These are phyloP conservation scores for Dorcus parallelipipedus DNA, from an alignment of 2,888 invertebrate genomes.

Conservation along the genomic window DNA sequence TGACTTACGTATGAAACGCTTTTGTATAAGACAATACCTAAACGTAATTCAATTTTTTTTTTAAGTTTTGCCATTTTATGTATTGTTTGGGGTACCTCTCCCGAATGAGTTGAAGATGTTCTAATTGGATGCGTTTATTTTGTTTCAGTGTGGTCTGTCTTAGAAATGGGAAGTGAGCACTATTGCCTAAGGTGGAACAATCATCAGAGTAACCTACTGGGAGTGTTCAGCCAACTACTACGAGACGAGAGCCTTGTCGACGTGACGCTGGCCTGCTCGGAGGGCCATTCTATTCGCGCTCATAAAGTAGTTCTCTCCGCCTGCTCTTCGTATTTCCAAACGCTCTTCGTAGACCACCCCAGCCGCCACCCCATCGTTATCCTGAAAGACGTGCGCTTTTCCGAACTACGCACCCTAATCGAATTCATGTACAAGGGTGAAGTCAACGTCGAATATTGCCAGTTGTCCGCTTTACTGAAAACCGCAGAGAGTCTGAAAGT, in stretches of 20 bases:
- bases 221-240: constrained; percentile 93
- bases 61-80: too few species aligned
- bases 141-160: constrained; percentile 77
- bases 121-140: constrained; percentile 9
- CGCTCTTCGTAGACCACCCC: constrained; percentile 89
- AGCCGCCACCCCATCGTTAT: constrained; percentile 91
- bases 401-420: constrained; percentile 85
- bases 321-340: constrained; percentile 93
- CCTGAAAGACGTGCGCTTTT: constrained; percentile 89
- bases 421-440: constrained; percentile 97
- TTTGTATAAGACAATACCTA: too few species aligned
- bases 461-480: constrained; percentile 84
- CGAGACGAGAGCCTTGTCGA: constrained; percentile 94
- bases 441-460: constrained; percentile 92
- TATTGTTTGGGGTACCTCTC: too few species aligned
- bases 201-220: constrained; percentile 97
- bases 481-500: constrained; percentile 92
- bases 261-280: constrained; percentile 94
- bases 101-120: too few species aligned
- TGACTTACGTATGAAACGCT: too few species aligned
- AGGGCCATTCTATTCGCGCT: constrained; percentile 91
- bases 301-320: constrained; percentile 92
- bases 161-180: constrained; percentile 98
- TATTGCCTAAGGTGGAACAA: constrained; percentile 99
- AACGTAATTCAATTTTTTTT: too few species aligned